These are phyloP conservation scores for Phaetusa simplex DNA, from an alignment of 2,113 vertebrate species.

Conservation along the genomic window DNA sequence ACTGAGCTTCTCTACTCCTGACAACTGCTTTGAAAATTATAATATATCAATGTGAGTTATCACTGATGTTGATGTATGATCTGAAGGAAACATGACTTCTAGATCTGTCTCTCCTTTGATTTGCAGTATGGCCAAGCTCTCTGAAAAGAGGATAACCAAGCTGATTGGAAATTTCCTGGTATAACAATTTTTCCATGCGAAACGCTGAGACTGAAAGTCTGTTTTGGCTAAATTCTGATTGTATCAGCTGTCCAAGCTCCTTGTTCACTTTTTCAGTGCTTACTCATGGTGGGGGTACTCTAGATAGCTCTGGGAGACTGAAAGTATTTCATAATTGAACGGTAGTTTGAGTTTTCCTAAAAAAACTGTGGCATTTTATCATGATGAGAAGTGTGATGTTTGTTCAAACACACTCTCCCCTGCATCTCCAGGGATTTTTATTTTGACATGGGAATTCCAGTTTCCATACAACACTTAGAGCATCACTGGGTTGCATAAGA, in stretches of 20 bases:
- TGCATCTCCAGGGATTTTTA: background rate
- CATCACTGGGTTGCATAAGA: background rate
- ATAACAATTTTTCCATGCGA: background rate
- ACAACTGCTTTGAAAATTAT: background rate
- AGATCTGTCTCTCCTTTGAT: background rate
- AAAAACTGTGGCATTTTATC: background rate
- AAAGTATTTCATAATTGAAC: background rate
- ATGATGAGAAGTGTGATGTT: rapidly evolving
- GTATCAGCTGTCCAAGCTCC: background rate
- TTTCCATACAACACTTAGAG: background rate
- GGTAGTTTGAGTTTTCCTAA: background rate
- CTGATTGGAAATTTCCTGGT: background rate
- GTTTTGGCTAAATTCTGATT: background rate
- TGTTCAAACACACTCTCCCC: background rate
- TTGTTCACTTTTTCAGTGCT: background rate
- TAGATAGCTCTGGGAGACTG: background rate
- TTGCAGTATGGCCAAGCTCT: background rate
- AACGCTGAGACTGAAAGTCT: background rate
- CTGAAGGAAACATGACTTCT: background rate
- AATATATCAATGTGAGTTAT: too few relatives aligned
- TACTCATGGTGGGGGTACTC: background rate
- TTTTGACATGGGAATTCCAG: background rate
- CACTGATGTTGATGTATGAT: too few relatives aligned
- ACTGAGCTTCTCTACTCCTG: background rate
- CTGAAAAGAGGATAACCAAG: background rate